Percentiles rank a stretch among this genome's conserved stretches.
Evolutionary conservation across 2,888 invertebrate genomes (phyloP).

Genomic region (Sarcophaga rosellei): DNA sequence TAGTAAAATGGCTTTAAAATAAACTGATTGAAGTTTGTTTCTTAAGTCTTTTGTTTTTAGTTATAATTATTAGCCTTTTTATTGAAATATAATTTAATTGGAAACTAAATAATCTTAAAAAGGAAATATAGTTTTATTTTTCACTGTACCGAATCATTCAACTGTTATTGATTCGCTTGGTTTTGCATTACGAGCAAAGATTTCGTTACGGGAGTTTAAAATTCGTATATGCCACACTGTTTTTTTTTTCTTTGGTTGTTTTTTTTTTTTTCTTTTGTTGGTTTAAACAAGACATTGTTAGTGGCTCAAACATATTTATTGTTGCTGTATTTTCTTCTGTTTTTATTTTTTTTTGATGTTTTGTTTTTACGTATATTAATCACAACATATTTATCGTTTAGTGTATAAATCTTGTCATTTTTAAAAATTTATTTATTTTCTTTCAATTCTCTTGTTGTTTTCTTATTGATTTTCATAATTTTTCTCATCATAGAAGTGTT

Average conservation of each 20-base stretch:
- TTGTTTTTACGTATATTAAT: conserved; percentile 29
- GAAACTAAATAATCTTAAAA: too few relatives aligned
- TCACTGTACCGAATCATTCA: neutral
- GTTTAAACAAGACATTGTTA: conserved; percentile 31
- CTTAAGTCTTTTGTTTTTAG: neutral
- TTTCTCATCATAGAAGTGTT: neutral
- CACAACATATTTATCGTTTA: conserved; percentile 37
- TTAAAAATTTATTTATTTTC: conserved; percentile 25
- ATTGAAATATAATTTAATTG: too few relatives aligned
- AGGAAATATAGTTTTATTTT: neutral
- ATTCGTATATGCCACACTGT: neutral
- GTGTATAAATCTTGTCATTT: conserved; percentile 43
- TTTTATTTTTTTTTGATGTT: neutral
- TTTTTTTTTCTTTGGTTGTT: neutral
- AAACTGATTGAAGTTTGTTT: conserved; percentile 6
- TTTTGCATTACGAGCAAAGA: conserved; percentile 11
- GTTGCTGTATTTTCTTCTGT: neutral
- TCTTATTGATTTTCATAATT: neutral
- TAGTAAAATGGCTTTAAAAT: neutral
- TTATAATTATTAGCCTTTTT: neutral
- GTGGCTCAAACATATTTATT: neutral
- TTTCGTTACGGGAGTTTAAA: conserved; percentile 23
- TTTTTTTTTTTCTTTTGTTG: conserved; percentile 14
- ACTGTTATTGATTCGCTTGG: conserved; percentile 30
- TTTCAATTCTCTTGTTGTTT: neutral